Conservation (phyloP, 2,797 vertebrate species). For the Silurus lanzhouensis region DNA sequence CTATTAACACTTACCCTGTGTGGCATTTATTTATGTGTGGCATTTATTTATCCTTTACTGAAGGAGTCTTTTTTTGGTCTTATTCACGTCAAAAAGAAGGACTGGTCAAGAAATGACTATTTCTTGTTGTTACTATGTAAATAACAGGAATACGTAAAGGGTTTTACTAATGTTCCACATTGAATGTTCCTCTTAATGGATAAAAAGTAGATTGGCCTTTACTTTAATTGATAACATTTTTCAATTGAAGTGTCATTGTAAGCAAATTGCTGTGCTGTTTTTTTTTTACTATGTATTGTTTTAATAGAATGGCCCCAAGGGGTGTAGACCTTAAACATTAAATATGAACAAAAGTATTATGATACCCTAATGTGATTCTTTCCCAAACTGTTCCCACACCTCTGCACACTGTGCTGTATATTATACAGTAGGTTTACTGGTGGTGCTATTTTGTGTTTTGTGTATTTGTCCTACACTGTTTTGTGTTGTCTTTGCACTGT, state of each 20-base stretch:
- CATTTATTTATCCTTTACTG: background rate
- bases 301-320: background rate
- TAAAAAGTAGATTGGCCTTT: background rate
- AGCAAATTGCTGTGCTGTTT: background rate
- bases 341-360: background rate
- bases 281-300: background rate
- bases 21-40: background rate
- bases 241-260: background rate
- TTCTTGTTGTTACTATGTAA: background rate
- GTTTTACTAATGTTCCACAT: background rate
- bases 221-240: background rate
- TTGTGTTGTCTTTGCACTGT: no score
- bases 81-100: background rate
- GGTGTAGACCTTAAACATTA: background rate
- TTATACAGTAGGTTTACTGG: no score
- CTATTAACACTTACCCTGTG: no score
- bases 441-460: no score
- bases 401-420: no score
- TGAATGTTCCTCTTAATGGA: background rate
- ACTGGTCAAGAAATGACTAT: background rate
- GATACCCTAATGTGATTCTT: no score
- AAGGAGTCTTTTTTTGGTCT: background rate
- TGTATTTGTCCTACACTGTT: no score
- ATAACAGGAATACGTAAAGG: background rate
- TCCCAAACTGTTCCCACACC: no score